Conservation (phyloP, 2,113 vertebrate species). For the Scophthalmus maximus region DNA sequence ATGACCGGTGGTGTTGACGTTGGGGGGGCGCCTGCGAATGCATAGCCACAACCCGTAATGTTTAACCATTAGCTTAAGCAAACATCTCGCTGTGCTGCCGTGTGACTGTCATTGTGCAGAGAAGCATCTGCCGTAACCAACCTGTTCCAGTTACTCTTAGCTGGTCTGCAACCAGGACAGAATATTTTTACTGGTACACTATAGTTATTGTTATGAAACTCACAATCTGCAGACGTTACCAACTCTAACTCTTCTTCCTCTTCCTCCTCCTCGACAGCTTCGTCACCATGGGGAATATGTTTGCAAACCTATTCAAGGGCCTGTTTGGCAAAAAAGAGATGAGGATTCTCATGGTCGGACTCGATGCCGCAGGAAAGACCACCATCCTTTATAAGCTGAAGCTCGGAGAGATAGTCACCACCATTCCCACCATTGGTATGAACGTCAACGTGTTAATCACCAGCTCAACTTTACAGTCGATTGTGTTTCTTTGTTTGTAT, state of each 20-base stretch:
- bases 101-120: neutral
- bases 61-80: slow-evolving; percentile 32
- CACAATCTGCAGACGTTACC: neutral
- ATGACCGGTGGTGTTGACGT: neutral
- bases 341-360: slow-evolving; percentile 91
- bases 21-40: neutral
- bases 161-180: too few species aligned
- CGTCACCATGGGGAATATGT: slow-evolving; percentile 87
- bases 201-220: too few species aligned
- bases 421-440: slow-evolving; percentile 89
- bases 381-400: slow-evolving; percentile 93
- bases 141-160: neutral
- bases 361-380: slow-evolving; percentile 90
- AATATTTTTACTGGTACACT: too few species aligned
- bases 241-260: neutral
- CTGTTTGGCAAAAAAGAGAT: slow-evolving; percentile 90
- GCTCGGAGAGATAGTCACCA: slow-evolving; percentile 89
- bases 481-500: too few species aligned
- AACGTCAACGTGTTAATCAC: neutral
- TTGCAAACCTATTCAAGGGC: slow-evolving; percentile 85
- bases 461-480: too few species aligned
- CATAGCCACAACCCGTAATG: neutral
- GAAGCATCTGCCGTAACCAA: neutral
- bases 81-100: slow-evolving; percentile 3
- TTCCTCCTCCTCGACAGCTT: slow-evolving; percentile 47